Evolutionary conservation across 2,113 vertebrate genomes (phyloP).

Genomic region (Dermatemys mawii): DNA sequence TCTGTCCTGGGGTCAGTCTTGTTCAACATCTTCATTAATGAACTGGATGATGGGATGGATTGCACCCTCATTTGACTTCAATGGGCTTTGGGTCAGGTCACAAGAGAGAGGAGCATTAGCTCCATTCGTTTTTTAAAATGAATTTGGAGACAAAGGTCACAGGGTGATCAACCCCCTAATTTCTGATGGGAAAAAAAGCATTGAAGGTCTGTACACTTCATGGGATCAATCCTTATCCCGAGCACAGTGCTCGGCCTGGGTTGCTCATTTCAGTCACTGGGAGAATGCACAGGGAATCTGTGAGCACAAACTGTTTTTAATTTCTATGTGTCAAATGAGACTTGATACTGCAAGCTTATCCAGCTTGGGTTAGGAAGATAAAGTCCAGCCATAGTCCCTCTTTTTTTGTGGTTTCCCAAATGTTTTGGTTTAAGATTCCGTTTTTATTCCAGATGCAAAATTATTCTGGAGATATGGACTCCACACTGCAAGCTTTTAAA

Average conservation of each 20-base stretch:
- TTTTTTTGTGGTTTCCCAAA: background rate
- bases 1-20: no score
- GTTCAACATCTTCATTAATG: no score
- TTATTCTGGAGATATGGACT: background rate
- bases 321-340: background rate
- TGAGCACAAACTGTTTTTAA: background rate
- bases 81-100: background rate
- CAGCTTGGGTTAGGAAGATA: background rate
- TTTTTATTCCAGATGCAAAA: background rate
- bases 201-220: background rate
- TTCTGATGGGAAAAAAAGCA: fast-evolving
- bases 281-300: background rate
- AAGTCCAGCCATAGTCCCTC: background rate
- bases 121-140: background rate
- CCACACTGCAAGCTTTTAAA: background rate
- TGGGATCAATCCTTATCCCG: fast-evolving
- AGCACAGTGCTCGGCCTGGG: background rate
- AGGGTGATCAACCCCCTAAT: fast-evolving
- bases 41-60: no score
- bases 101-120: background rate
- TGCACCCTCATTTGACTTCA: background rate
- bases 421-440: background rate
- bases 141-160: background rate
- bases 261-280: background rate
- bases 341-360: background rate